Base-by-base conservation (phyloP, 2,797 vertebrate genomes). In the Helarctos malayanus region DNA sequence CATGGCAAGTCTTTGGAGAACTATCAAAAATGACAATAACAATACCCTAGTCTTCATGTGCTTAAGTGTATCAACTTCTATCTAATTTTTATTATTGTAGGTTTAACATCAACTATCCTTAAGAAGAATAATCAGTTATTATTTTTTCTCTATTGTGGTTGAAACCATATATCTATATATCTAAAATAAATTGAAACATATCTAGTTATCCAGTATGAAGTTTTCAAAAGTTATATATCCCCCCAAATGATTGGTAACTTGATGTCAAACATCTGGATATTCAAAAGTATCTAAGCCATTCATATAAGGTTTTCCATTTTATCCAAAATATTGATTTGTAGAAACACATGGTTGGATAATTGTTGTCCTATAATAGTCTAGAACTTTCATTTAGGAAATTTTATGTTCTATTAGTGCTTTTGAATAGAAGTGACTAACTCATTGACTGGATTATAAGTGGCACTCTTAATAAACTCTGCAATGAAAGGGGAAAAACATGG, bases 401-500 rank as follows among this genome's bases (percentile, higher is more conserved):
- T 84, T 88, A 27, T 79, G n/a, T 95, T 65, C 49, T 93, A 0
- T 75, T 92, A 35, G 27, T 91, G 16, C 10, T 79, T 94, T 92
- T 47, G 61, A 92, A 59, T 71, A 94, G 84, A 38, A 87, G 81
- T 65, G 49, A 76, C 14, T 9, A 73, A 65, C 29, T 88, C 41
- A 69, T 81, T 16, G 63, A 11, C 80, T 84, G 18, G 14, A 59
- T 86, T 90, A 57, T 80, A 47, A 90, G 13, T 87, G 41, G 7
- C 61, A 73, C 21, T 71, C 10, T 79, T 93, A 38, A n/a, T 85
- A 57, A 96, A 94, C 63, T 89, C 32, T 84, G 54, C 71, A 90
- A 23, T 49, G 10, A 86, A 38, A 91, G 7, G 75, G 14, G 56
- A 0, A 2, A 68, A n/a, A 65, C 81, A 13, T 75, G 38, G 63